These are phyloP conservation scores for Xestia rhomboidea DNA, from an alignment of 2,888 invertebrate genomes.

Conservation along the genomic window DNA sequence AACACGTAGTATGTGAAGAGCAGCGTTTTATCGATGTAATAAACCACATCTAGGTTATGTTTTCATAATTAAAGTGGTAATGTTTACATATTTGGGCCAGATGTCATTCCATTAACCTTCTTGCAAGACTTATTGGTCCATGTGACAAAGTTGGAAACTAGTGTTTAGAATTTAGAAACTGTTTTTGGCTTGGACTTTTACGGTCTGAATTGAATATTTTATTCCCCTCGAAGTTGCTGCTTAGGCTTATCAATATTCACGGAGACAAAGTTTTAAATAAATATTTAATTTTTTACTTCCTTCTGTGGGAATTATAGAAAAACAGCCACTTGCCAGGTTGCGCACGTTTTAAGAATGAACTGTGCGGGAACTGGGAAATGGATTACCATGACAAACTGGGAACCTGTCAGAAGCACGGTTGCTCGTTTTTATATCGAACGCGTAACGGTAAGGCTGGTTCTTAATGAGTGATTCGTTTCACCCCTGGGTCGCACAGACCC, in stretches of 20 bases:
- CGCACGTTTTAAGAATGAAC: slow-evolving; percentile 60
- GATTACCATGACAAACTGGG: slow-evolving; percentile 64
- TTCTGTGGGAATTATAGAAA: slow-evolving; percentile 44
- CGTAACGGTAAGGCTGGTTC: slow-evolving; percentile 19
- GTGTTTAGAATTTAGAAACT: background rate
- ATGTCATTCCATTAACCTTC: slow-evolving; percentile 41
- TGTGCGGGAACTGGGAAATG: slow-evolving; percentile 60
- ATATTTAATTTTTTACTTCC: slow-evolving; percentile 34
- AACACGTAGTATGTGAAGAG: slow-evolving; percentile 34
- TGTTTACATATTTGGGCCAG: slow-evolving; percentile 44
- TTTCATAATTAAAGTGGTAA: slow-evolving; percentile 52
- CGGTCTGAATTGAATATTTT: background rate
- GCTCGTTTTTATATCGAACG: slow-evolving; percentile 47
- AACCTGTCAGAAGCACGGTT: slow-evolving; percentile 52
- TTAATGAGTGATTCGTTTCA: slow-evolving; percentile 42
- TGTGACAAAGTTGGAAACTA: background rate
- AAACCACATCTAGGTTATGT: slow-evolving; percentile 56
- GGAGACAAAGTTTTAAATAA: slow-evolving; percentile 29
- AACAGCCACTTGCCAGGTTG: slow-evolving; percentile 38
- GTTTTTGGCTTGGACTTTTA: background rate
- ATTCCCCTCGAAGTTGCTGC: background rate
- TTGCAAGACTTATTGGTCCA: slow-evolving; percentile 16
- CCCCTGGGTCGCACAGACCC: slow-evolving; percentile 15
- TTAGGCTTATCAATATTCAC: slow-evolving; percentile 37
- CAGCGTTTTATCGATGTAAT: slow-evolving; percentile 48